Evolutionary conservation across 2,888 invertebrate genomes (phyloP).

Genomic region (Ectemnius continuus): DNA sequence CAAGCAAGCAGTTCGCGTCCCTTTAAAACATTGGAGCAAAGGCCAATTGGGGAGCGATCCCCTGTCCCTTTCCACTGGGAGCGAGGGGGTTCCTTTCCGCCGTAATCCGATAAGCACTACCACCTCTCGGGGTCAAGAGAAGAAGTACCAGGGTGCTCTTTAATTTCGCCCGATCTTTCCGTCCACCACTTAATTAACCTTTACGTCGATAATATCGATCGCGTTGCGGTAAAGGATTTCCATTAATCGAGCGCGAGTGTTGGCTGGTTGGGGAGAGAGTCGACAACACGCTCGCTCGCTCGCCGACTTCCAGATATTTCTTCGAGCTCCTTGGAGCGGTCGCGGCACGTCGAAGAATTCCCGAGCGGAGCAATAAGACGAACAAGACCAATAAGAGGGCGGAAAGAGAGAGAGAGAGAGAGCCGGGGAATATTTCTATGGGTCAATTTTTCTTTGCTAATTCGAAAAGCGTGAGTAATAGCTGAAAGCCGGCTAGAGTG

Average conservation of each 20-base stretch:
- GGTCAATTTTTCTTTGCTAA: constrained; percentile 36
- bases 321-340: not conserved
- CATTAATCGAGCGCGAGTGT: not conserved
- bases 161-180: constrained; percentile 2
- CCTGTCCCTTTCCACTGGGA: too few species aligned
- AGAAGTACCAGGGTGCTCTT: not conserved
- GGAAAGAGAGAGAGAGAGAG: too few species aligned
- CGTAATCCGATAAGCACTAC: not conserved
- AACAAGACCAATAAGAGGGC: not conserved
- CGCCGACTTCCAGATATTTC: constrained; percentile 3
- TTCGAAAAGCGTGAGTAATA: constrained; percentile 29
- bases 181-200: too few species aligned
- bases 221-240: not conserved
- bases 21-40: too few species aligned
- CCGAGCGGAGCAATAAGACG: not conserved
- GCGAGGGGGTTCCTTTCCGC: not conserved
- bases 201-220: not conserved
- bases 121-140: constrained; percentile 1
- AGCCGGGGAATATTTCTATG: not conserved
- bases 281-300: not conserved
- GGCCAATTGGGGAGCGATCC: too few species aligned
- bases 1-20: too few species aligned
- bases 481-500: constrained; percentile 3
- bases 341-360: constrained; percentile 4
- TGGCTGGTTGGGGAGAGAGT: not conserved